Conservation (phyloP, 2,888 invertebrate species). For the Loripinus fragilis region DNA sequence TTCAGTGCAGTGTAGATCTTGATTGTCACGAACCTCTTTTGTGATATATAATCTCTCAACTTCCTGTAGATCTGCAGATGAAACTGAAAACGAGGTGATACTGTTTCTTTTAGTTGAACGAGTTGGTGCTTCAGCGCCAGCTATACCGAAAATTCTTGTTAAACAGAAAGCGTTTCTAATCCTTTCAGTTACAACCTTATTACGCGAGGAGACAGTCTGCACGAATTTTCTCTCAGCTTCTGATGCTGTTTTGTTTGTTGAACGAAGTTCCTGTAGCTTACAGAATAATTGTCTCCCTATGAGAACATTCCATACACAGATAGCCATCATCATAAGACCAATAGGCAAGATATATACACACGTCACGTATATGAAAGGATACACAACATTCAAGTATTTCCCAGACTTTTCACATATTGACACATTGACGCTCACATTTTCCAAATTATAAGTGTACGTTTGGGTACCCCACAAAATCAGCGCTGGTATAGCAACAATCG, state of each 20-base stretch:
- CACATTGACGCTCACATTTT: conserved; percentile 31
- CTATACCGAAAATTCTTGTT: no score
- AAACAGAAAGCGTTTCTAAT: no score
- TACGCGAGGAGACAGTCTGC: no score
- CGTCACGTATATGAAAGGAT: conserved; percentile 39
- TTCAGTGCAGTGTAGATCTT: background rate
- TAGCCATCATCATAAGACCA: conserved; percentile 37
- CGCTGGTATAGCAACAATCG: conserved; percentile 36
- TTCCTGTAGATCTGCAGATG: no score
- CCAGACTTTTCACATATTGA: conserved; percentile 49
- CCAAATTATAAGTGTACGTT: conserved; percentile 25
- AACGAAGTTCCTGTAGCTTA: background rate
- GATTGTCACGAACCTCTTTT: background rate
- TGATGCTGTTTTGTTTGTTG: background rate
- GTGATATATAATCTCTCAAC: background rate
- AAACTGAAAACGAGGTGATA: no score
- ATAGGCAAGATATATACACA: conserved; percentile 50
- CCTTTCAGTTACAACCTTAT: no score
- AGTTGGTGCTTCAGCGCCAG: no score
- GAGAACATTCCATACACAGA: conserved; percentile 34
- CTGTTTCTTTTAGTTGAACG: no score
- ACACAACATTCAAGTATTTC: conserved; percentile 29
- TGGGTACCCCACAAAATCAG: conserved; percentile 51
- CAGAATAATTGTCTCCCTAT: conserved; percentile 43
- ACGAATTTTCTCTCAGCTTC: background rate